phyloP scores from a whole-genome alignment of 2,113 vertebrate genomes.

The Hippolais icterina region DNA sequence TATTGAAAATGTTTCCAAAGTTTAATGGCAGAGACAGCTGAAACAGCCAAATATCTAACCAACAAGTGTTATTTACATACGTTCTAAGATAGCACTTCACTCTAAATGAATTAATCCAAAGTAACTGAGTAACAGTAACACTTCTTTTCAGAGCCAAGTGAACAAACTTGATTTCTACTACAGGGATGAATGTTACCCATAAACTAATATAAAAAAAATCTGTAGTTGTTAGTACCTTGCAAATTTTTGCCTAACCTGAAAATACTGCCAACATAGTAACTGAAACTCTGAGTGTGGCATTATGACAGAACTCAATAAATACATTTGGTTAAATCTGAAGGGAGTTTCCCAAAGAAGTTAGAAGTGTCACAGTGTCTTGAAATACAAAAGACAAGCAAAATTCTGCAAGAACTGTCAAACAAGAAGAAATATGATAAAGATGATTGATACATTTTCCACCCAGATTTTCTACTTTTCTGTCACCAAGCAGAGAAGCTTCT shows the following conservation, averaged over 20 bases:
- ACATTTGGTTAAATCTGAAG: neutral
- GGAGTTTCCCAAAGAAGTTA: neutral
- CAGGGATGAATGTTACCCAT: neutral
- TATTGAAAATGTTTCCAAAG: neutral
- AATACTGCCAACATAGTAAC: neutral
- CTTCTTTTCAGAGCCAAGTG: neutral
- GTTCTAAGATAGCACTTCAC: neutral
- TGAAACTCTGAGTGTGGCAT: neutral
- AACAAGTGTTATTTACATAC: neutral
- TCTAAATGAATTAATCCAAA: neutral
- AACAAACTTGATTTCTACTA: neutral
- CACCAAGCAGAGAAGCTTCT: neutral
- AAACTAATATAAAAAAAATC: neutral
- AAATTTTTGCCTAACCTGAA: neutral
- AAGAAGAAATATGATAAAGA: neutral
- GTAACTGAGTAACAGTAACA: neutral
- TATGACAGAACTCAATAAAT: neutral
- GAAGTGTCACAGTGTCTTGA: neutral
- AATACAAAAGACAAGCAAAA: neutral
- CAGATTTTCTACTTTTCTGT: neutral
- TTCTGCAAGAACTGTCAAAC: slow-evolving; percentile 6
- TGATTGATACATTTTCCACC: neutral
- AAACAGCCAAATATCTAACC: neutral
- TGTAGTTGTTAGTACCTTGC: neutral
- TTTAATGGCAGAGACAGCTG: neutral